phyloP scores from a whole-genome alignment of 1,140 invertebrate species.

The Lasioglossum baleicum region DNA sequence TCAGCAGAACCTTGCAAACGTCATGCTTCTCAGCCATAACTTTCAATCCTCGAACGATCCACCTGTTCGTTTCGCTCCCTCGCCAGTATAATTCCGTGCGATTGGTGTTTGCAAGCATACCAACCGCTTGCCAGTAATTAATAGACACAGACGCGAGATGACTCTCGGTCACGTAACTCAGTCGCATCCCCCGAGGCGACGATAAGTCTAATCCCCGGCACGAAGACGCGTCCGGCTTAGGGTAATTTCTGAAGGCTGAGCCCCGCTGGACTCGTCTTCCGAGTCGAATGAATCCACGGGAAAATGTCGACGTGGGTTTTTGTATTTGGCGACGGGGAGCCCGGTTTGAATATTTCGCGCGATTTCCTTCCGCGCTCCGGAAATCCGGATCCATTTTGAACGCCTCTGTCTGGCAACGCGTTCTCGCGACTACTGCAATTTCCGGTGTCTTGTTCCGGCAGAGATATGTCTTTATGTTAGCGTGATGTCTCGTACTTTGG shows the following conservation, averaged over 20 bases:
- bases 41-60: too few relatives aligned
- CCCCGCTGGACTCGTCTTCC: too few relatives aligned
- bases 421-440: too few relatives aligned
- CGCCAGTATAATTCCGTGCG: not conserved
- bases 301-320: not conserved
- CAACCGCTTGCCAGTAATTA: not conserved
- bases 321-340: not conserved
- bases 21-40: too few relatives aligned
- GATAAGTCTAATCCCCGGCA: not conserved
- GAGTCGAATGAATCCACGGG: not conserved
- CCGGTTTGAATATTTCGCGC: slow-evolving; percentile 2
- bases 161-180: too few relatives aligned
- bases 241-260: not conserved
- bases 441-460: too few relatives aligned
- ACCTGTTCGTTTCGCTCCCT: not conserved
- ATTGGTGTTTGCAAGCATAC: not conserved
- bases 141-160: too few relatives aligned
- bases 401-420: not conserved
- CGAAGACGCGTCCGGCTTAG: not conserved
- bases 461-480: too few relatives aligned
- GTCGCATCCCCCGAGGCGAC: too few relatives aligned
- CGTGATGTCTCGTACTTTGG: too few relatives aligned
- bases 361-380: not conserved
- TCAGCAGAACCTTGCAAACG: too few relatives aligned
- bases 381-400: not conserved